A percentile compares a stretch with the other conserved stretches of the same genome.
phyloP scores from a whole-genome alignment of 2,797 vertebrate genomes.

The Petrocephalus sullivani region DNA sequence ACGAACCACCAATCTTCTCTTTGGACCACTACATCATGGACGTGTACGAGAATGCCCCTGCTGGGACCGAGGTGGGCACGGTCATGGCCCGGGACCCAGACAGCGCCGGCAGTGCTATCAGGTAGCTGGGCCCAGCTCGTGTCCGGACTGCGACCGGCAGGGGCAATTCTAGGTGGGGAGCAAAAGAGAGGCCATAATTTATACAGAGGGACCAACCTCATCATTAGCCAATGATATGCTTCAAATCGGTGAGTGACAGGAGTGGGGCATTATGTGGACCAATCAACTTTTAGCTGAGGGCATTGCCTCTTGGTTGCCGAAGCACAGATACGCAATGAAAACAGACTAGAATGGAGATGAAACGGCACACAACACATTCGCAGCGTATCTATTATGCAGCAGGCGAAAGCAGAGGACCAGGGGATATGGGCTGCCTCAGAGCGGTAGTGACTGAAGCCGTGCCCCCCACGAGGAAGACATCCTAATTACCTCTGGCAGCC shows the following conservation, averaged over 20 bases:
- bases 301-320: background rate
- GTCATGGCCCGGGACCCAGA: slow-evolving; percentile 90
- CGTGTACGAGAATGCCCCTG: slow-evolving; percentile 81
- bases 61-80: slow-evolving; percentile 78
- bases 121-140: slow-evolving; percentile 57
- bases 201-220: background rate
- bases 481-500: slow-evolving; percentile 30
- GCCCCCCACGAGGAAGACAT: slow-evolving; percentile 15
- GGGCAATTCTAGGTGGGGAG: background rate
- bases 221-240: background rate
- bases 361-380: background rate
- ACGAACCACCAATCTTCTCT: slow-evolving; percentile 88
- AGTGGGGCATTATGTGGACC: background rate
- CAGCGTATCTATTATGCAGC: background rate
- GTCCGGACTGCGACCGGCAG: background rate
- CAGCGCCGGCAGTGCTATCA: slow-evolving; percentile 79
- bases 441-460: background rate
- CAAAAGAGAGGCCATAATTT: background rate
- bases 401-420: background rate
- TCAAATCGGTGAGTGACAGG: background rate
- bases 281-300: background rate
- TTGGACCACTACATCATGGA: slow-evolving; percentile 90
- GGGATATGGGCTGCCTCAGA: background rate
- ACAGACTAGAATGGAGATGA: background rate
- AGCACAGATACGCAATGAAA: background rate